Evolutionary conservation across 2,888 invertebrate species (phyloP), one percentile per base, ranked within the genome.

Genomic region (Kuschelorhynchus macadamiae): DNA sequence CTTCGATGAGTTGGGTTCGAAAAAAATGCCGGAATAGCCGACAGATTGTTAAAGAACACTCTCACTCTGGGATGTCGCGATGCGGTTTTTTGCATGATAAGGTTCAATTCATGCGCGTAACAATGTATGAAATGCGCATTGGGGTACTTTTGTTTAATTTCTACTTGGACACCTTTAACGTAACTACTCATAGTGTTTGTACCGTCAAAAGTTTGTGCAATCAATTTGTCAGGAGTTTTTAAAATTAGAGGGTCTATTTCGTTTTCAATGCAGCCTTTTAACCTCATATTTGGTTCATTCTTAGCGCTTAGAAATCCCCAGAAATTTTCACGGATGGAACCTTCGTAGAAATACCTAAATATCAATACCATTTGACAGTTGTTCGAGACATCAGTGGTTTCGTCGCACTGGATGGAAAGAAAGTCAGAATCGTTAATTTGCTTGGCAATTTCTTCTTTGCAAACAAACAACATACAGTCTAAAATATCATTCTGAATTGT

Each of bases 51-150:
- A 16, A 63, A 55, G 46, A 63, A 63, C 9, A 33, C 25, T 17
- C 62, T 56, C 1, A 68, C 67, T 33, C 66, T 36, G 21, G 50
- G 21, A 25, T 56, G 70, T 49, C 46, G 49, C 14, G 60, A 64
- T 17, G 63, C 44, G 32, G 62, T 70, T 47, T 71, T 63, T 36
- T 33, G 36, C 63, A 70, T 69, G 44, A 73, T 60, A 21, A 60
- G 52, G 59, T 71, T 69, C 11, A 72, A 52, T 46, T 70, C 49
- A 47, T 71, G 69, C n/a, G 69, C 71, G 42, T 70, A 72, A 39
- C 64, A 72, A 42, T 72, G 69, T 2, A 72, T 63, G 60, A 71
- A 71, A 67, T 72, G 41, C 4, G 72, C 71, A 11, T 47, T n/a
- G 0, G 47, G 53, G 42, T 71, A 72, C 50, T 56, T 52, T 63